A percentile compares a stretch with the other conserved stretches of the same genome.
These are phyloP conservation scores for Stramonita haemastoma DNA, from an alignment of 2,888 invertebrate genomes.

Conservation along the genomic window DNA sequence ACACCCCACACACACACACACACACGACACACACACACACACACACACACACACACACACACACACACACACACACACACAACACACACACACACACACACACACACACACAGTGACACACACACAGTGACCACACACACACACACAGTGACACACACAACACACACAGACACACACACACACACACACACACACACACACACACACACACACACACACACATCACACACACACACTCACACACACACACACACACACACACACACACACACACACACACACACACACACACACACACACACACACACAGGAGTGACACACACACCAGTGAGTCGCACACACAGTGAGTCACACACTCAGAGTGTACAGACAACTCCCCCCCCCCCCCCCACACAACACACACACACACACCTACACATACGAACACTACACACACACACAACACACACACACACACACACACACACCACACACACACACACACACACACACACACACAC, in stretches of 20 bases:
- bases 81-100: neutral
- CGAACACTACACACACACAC: neutral
- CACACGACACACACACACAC: neutral
- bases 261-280: neutral
- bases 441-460: slow-evolving; percentile 5
- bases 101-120: neutral
- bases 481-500: neutral
- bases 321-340: neutral
- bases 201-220: neutral
- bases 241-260: neutral
- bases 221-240: neutral
- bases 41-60: too few species aligned
- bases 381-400: too few species aligned
- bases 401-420: neutral
- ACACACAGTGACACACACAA: neutral
- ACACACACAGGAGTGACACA: neutral
- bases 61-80: too few species aligned
- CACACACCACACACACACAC: neutral
- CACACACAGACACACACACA: neutral
- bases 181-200: neutral
- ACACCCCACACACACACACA: neutral
- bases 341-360: neutral
- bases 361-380: neutral
- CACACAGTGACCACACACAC: neutral
- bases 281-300: neutral